These are phyloP conservation scores for Onychomys torridus DNA, from an alignment of 2,797 vertebrate species.

Conservation along the genomic window DNA sequence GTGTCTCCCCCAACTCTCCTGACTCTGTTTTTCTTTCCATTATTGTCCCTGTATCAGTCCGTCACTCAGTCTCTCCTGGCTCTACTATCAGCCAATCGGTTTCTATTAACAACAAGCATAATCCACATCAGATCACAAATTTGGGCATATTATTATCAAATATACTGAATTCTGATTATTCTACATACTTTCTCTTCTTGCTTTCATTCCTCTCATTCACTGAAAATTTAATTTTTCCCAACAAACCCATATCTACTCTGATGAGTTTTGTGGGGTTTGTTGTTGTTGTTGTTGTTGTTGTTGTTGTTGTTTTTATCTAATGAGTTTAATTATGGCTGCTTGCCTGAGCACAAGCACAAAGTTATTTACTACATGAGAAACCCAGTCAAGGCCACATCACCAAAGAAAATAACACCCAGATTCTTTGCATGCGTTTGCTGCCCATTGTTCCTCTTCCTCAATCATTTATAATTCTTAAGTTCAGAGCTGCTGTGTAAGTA, in stretches of 20 bases:
- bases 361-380: neutral
- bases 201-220: neutral
- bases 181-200: neutral
- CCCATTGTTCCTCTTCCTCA: too few relatives aligned
- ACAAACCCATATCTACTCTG: neutral
- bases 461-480: neutral
- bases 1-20: too few relatives aligned
- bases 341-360: neutral
- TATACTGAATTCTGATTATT: neutral
- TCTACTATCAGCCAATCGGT: too few relatives aligned
- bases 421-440: neutral
- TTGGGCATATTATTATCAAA: neutral
- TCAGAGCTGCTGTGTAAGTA: neutral
- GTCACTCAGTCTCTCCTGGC: too few relatives aligned
- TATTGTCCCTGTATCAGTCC: too few relatives aligned
- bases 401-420: neutral
- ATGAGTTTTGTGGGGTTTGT: neutral
- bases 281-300: too few relatives aligned
- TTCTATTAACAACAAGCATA: too few relatives aligned
- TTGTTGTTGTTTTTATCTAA: neutral
- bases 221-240: neutral
- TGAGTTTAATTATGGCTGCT: neutral
- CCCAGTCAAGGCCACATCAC: neutral
- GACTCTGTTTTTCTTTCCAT: too few relatives aligned
- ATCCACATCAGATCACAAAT: neutral